A percentile compares a stretch with the other conserved stretches of the same genome.
Conservation (phyloP, 2,113 vertebrate genomes). For the Oreochromis tanganicae region DNA sequence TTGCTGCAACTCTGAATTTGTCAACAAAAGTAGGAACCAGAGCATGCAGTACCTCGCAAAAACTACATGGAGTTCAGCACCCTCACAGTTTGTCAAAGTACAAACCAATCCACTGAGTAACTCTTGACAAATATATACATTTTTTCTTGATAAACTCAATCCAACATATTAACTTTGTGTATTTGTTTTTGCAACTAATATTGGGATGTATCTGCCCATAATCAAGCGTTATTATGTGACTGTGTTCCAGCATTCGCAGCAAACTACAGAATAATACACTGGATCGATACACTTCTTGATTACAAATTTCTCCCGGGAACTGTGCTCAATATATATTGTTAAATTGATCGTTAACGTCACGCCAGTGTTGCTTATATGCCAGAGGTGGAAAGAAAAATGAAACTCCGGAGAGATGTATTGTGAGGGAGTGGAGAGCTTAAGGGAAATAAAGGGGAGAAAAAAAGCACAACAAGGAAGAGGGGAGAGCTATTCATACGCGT, state of each 20-base stretch:
- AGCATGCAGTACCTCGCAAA: background rate
- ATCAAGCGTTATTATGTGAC: conserved; percentile 45
- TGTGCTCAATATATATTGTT: conserved; percentile 57
- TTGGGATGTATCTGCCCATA: conserved; percentile 21
- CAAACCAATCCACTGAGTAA: conserved; percentile 6
- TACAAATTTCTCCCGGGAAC: conserved; percentile 57
- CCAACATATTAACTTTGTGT: background rate
- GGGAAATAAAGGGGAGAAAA: conserved; percentile 7
- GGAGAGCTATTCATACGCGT: conserved; percentile 17
- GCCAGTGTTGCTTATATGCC: conserved; percentile 28
- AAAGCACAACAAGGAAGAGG: background rate
- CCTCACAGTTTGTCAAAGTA: conserved; percentile 4
- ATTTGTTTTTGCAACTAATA: conserved; percentile 6
- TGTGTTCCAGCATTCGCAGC: conserved; percentile 19
- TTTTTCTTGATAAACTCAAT: conserved; percentile 12
- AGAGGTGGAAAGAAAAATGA: conserved; percentile 43
- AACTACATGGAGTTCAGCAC: background rate
- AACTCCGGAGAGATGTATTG: conserved; percentile 26
- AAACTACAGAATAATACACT: conserved; percentile 49
- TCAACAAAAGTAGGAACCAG: background rate
- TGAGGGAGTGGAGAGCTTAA: background rate
- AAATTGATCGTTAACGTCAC: conserved; percentile 60
- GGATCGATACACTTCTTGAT: conserved; percentile 57
- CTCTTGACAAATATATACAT: background rate
- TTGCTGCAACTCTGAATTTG: background rate